Base-by-base conservation (phyloP, 1,140 invertebrate species). In the Macrosteles quadrilineatus region DNA sequence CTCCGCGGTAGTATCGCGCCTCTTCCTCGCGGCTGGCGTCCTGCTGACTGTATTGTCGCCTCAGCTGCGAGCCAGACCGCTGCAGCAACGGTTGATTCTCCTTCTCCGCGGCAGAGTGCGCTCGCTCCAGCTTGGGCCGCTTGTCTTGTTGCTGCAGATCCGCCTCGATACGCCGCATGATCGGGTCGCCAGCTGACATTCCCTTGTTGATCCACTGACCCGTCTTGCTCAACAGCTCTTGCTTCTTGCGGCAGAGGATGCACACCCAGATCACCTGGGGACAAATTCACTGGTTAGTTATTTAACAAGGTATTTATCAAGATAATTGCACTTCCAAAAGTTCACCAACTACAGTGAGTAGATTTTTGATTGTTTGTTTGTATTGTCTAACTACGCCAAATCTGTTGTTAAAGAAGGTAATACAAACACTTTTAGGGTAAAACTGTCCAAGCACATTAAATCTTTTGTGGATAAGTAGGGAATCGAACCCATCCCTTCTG, bases 261-360 rank as follows among this genome's bases (percentile, higher is more conserved):
- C 97, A 99, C 70, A 98, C 95, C 98, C 98, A 99, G 80, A 99
- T 97, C 72, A 96, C 93, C 96, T 98, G 85, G 53, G 85, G 86
- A 68, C 47, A 36, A n/a, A 67, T 74, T 2, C 2, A 43, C n/a
- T 11, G 40, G n/a, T 11, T 6, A 55, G 19, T 21, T 21, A 55
- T n/a, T n/a, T n/a, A n/a, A n/a, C n/a, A n/a, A n/a, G n/a, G n/a
- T n/a, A n/a, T n/a, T n/a, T n/a, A n/a, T n/a, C n/a, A n/a, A n/a
- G n/a, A n/a, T n/a, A n/a, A n/a, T n/a, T n/a, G n/a, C n/a, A n/a
- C n/a, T n/a, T n/a, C n/a, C n/a, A n/a, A n/a, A n/a, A n/a, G n/a
- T n/a, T n/a, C n/a, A n/a, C n/a, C n/a, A n/a, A n/a, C n/a, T n/a
- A n/a, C n/a, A n/a, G n/a, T n/a, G n/a, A n/a, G n/a, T n/a, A n/a